phyloP scores from a whole-genome alignment of 92 coral and sea anemone genomes.

The Micromussa lordhowensis region DNA sequence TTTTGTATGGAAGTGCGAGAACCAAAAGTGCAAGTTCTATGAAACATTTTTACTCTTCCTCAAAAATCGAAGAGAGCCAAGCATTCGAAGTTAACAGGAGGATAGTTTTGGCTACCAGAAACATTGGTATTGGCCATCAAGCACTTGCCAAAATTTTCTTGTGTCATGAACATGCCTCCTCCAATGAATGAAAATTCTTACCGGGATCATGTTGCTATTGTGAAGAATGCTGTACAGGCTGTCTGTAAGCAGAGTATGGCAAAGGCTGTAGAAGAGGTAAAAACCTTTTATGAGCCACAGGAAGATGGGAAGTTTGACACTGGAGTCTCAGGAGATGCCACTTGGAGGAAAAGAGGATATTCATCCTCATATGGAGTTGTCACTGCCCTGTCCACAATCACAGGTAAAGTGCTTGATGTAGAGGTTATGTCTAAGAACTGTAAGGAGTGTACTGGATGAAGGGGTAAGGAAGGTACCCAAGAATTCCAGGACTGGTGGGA shows the following conservation, averaged over 20 bases:
- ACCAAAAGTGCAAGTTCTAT: conserved; percentile 38
- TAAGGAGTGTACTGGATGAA: conserved; percentile 39
- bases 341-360: conserved; percentile 61
- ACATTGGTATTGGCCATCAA: conserved; percentile 64
- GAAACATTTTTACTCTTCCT: conserved; percentile 50
- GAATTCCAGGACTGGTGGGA: conserved; percentile 65
- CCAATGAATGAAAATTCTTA: conserved; percentile 67
- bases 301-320: conserved; percentile 34
- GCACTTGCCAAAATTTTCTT: conserved; percentile 51
- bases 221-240: conserved; percentile 34
- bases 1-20: conserved; percentile 32
- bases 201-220: conserved; percentile 27
- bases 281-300: conserved; percentile 54
- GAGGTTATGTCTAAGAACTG: conserved; percentile 58
- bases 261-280: conserved; percentile 46
- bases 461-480: conserved; percentile 38
- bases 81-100: conserved; percentile 66
- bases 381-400: conserved; percentile 50
- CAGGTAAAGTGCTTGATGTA: conserved; percentile 59
- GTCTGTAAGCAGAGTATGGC: conserved; percentile 43
- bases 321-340: conserved; percentile 66
- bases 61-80: conserved; percentile 35
- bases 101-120: conserved; percentile 51
- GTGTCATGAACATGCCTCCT: conserved; percentile 59
- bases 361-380: conserved; percentile 65